Base-by-base conservation (phyloP, 2,797 vertebrate species). In the Gambusia yucatana region DNA sequence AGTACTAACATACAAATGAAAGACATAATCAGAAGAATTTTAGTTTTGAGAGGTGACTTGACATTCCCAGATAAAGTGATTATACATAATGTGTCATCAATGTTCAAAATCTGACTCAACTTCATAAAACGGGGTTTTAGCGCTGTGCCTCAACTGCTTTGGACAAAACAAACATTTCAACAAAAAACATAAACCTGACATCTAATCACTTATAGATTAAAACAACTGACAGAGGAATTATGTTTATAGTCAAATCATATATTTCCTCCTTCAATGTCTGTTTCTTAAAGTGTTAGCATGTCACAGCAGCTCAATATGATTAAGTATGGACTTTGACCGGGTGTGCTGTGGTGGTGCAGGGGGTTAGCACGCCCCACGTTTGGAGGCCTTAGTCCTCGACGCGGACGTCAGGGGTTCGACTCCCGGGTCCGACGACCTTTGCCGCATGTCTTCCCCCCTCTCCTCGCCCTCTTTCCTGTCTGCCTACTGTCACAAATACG, bases 101-200 rank as follows among this genome's bases (percentile, higher is more conserved):
- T 3, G 75, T 6, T 3, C 1, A 46, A n/a, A 44, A 17, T 78
- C 16, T 81, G 75, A 87, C 80, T 84, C 36, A 77, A 43, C 63
- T 80, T 76, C 65, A 10, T 22, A 80, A 65, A 30, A 63, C 48
- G 47, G 55, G 72, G 74, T 65, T 20, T 65, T 17, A 70, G 52
- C 36, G 10, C 43, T 44, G 28, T 33, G n/a, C 70, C 59, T 77
- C 61, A 55, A 30, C 25, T 71, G 43, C 5, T 75, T 22, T 41
- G 2, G 7, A 8, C 7, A 48, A 44, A 3, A 67, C 7, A 72
- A 17, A 72, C n/a, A 30, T 72, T 28, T 71, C 33, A 33, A 33
- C 33, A 46, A 71, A 47, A 14, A 43, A 59, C 11, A 30, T 28
- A 13, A 28, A 30, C n/a, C 55, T 59, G 25, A 14, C 30, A 61